phyloP scores from a whole-genome alignment of 1,140 invertebrate species.

The Onthophagus taurus region DNA sequence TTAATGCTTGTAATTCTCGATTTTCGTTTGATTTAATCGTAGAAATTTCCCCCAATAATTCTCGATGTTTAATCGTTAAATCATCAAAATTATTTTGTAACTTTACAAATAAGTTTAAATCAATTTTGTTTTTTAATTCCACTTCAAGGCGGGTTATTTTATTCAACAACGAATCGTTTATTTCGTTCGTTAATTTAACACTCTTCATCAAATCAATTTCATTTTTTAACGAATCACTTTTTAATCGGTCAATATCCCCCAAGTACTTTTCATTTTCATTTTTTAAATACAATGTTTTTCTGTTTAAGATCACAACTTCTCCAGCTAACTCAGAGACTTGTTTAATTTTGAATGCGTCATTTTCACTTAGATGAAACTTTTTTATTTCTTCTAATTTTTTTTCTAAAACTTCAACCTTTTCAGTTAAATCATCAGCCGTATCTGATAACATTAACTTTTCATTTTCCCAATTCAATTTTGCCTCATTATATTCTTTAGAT shows the following conservation, averaged over 20 bases:
- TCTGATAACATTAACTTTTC: conserved; percentile 21
- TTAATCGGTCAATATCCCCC: conserved; percentile 29
- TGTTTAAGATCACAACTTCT: conserved; percentile 24
- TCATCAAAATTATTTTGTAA: conserved; percentile 36
- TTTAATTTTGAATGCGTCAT: conserved; percentile 20
- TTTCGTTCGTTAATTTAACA: conserved; percentile 30
- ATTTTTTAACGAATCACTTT: conserved; percentile 30
- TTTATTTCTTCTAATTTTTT: conserved; percentile 16
- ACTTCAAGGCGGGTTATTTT: conserved; percentile 30
- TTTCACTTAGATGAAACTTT: conserved; percentile 5
- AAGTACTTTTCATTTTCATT: conserved; percentile 31
- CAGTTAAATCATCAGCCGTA: conserved; percentile 19
- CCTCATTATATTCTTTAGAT: conserved; percentile 26
- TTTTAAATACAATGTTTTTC: conserved; percentile 32
- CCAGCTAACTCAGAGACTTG: conserved; percentile 22
- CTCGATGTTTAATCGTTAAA: conserved; percentile 33
- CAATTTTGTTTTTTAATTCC: conserved; percentile 31
- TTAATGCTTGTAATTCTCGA: conserved; percentile 24
- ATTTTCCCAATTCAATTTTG: conserved; percentile 22
- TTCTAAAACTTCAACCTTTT: conserved; percentile 15
- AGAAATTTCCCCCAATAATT: conserved; percentile 26
- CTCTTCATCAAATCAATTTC: conserved; percentile 29
- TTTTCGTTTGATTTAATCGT: conserved; percentile 18
- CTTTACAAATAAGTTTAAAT: conserved; percentile 25
- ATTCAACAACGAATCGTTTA: conserved; percentile 29